A percentile compares a stretch with the other conserved stretches of the same genome.
These are phyloP conservation scores for Muntiacus reevesi DNA, from an alignment of 2,113 vertebrate genomes.

Conservation along the genomic window DNA sequence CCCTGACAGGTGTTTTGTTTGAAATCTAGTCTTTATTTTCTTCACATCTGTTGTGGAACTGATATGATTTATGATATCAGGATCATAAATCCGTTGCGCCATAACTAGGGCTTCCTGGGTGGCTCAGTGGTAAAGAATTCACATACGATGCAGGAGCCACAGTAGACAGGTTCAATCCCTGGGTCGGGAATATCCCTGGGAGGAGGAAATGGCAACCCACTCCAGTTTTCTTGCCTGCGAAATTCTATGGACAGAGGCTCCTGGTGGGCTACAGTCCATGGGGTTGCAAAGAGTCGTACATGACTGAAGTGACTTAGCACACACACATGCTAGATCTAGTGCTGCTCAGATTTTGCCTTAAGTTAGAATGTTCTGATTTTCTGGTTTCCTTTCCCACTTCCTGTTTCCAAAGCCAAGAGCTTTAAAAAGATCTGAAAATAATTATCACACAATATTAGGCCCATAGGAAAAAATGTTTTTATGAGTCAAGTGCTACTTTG, in stretches of 20 bases:
- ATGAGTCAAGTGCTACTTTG: constrained; percentile 48
- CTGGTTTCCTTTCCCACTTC: constrained; percentile 26
- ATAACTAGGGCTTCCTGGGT: neutral
- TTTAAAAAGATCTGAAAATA: constrained; percentile 53
- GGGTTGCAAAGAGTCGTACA: neutral
- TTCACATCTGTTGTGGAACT: neutral
- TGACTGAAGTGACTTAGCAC: neutral
- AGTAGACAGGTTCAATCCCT: neutral
- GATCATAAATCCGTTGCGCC: neutral
- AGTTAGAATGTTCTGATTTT: constrained; percentile 41
- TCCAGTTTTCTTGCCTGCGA: neutral
- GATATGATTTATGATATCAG: neutral
- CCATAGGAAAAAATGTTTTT: constrained; percentile 28
- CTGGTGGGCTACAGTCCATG: neutral
- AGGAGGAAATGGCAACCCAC: neutral
- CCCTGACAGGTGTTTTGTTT: neutral
- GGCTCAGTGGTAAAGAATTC: neutral
- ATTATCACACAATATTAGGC: neutral
- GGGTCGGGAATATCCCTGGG: neutral
- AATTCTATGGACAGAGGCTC: neutral
- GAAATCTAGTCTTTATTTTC: constrained; percentile 4
- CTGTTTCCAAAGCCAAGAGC: constrained; percentile 41
- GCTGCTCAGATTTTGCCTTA: neutral
- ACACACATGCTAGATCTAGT: neutral
- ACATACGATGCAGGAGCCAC: neutral